Evolutionary conservation across 1,140 invertebrate species (phyloP).

Genomic region (Cryptotermes secundus): DNA sequence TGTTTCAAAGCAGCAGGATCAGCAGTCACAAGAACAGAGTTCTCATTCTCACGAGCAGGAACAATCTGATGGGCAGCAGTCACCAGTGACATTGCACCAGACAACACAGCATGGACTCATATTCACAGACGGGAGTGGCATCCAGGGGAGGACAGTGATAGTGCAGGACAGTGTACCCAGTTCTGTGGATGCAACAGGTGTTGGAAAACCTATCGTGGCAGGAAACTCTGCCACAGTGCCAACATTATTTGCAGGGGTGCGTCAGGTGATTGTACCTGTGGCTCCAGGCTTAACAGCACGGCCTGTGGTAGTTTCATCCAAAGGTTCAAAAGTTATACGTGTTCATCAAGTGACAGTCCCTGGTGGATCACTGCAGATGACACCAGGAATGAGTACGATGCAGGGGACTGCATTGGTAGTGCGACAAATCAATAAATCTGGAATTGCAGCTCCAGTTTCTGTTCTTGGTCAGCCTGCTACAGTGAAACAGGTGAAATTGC

Average conservation of each 20-base stretch:
- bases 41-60: constrained; percentile 47
- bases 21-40: constrained; percentile 45
- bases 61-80: constrained; percentile 32
- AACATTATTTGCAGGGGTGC: constrained; percentile 38
- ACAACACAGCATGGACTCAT: constrained; percentile 30
- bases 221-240: constrained; percentile 38
- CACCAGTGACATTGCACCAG: constrained; percentile 36
- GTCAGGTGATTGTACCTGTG: constrained; percentile 42
- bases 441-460: constrained; percentile 26
- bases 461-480: constrained; percentile 33
- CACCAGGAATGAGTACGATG: constrained; percentile 34
- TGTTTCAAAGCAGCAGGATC: constrained; percentile 40
- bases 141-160: constrained; percentile 50
- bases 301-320: constrained; percentile 40
- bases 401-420: constrained; percentile 38
- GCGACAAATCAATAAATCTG: constrained; percentile 40
- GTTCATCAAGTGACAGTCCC: constrained; percentile 41
- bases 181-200: constrained; percentile 22
- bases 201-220: constrained; percentile 33
- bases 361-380: constrained; percentile 38
- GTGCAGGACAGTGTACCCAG: constrained; percentile 51
- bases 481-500: constrained; percentile 41
- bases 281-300: constrained; percentile 37
- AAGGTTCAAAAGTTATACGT: constrained; percentile 42
- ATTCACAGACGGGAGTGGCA: not conserved